Evolutionary conservation across 2,797 vertebrate genomes (phyloP).

Genomic region (Pangasius djambal): DNA sequence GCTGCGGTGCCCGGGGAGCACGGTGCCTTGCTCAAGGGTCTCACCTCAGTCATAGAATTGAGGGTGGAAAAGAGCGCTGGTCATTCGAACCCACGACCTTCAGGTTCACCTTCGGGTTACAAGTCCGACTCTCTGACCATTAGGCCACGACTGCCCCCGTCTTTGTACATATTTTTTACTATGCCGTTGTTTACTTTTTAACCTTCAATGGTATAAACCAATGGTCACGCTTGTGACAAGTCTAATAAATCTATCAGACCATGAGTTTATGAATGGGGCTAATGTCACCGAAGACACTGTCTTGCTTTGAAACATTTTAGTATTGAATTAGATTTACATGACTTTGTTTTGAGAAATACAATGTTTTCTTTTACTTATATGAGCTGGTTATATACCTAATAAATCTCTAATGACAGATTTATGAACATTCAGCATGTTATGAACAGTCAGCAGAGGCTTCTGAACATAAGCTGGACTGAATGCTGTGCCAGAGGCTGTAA

Average conservation of each 20-base stretch:
- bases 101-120: too few relatives aligned
- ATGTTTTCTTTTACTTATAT: background rate
- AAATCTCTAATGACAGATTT: background rate
- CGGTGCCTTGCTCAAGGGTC: too few relatives aligned
- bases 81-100: too few relatives aligned
- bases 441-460: background rate
- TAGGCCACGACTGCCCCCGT: too few relatives aligned
- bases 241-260: background rate
- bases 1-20: too few relatives aligned
- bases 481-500: background rate
- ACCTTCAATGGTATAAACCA: background rate
- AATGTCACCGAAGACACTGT: background rate
- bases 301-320: background rate
- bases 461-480: background rate
- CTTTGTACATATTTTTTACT: background rate
- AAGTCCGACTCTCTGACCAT: too few relatives aligned
- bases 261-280: background rate
- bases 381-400: background rate
- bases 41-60: too few relatives aligned
- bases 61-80: too few relatives aligned
- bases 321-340: background rate
- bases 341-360: background rate
- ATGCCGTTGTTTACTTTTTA: background rate
- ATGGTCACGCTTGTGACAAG: background rate
- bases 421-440: background rate